Conservation (phyloP, 2,888 invertebrate species). For the Fabriciana adippe region DNA sequence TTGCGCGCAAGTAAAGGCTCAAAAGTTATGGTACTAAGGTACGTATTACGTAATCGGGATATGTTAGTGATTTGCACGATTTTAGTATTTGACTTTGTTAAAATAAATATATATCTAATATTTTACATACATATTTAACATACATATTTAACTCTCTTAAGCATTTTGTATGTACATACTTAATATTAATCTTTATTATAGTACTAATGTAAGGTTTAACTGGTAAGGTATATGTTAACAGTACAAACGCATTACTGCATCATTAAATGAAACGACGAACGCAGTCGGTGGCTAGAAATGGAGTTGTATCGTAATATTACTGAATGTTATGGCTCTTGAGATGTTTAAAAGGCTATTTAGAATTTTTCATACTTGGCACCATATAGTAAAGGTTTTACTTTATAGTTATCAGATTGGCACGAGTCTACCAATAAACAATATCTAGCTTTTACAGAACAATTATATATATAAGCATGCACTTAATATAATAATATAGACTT, state of each 20-base stretch:
- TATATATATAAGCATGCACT: not conserved
- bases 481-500: no score
- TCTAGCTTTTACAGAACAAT: constrained; percentile 2
- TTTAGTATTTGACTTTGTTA: no score
- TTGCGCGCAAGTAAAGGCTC: no score
- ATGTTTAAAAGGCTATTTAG: constrained; percentile 21
- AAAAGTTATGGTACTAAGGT: no score
- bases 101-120: no score
- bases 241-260: constrained; percentile 76
- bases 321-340: constrained; percentile 25
- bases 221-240: constrained; percentile 64
- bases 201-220: constrained; percentile 54
- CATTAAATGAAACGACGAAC: constrained; percentile 58
- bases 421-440: not conserved
- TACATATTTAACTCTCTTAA: no score
- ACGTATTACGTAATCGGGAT: no score
- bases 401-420: constrained; percentile 7
- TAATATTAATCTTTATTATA: constrained; percentile 48
- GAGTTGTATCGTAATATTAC: constrained; percentile 36
- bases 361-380: constrained; percentile 20
- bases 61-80: no score
- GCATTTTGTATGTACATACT: constrained; percentile 9
- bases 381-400: constrained; percentile 16
- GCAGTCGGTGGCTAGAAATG: constrained; percentile 42
- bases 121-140: no score